Evolutionary conservation across 2,797 vertebrate genomes (phyloP), one percentile per base, ranked within the genome.

Genomic region (Acrocephalus scirpaceus): DNA sequence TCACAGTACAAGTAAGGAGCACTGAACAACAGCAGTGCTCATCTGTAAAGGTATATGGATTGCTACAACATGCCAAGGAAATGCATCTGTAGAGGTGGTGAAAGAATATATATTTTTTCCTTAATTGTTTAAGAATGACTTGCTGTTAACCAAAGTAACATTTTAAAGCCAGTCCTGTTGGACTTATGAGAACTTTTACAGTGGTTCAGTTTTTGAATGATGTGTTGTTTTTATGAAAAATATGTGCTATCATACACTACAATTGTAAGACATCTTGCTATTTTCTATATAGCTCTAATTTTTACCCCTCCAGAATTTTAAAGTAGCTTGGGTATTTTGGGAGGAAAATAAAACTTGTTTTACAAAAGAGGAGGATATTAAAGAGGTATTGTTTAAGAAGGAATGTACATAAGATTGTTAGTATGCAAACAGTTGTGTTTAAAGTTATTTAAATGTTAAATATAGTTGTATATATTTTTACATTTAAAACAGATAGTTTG

Each of bases 361-460:
- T 81, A 84, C 50, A 69, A 94, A 95, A 89, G 85, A 92, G 78
- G 95, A 93, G 88, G 58, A 82, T 95, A 96, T 94, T 95, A 95
- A 96, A 96, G 93, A 93, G 83, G 93, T 95, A 92, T 94, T 97
- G 96, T 96, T 95, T 95, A 95, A 97, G 93, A 96, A 70, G 54
- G 92, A 97, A 95, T 98, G 98, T 98, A 98, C 86, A 93, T 97
- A 94, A 95, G 95, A 95, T 96, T 97, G 95, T 97, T 97, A 94
- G 96, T 95, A 92, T 91, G 83, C 84, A 95, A 92, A 92, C n/a
- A 79, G 61, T 96, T 96, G 50, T 97, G 96, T 97, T 98, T 88
- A 86, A 96, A 96, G 70, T 96, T 98, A 98, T 97, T 98, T 98
- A 98, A 98, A 95, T 96, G 83, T 97, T 96, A 97, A 98, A 98